Percentiles rank a stretch among this genome's conserved stretches.
Conservation (phyloP, 1,140 invertebrate species). For the Cephus cinctus region DNA sequence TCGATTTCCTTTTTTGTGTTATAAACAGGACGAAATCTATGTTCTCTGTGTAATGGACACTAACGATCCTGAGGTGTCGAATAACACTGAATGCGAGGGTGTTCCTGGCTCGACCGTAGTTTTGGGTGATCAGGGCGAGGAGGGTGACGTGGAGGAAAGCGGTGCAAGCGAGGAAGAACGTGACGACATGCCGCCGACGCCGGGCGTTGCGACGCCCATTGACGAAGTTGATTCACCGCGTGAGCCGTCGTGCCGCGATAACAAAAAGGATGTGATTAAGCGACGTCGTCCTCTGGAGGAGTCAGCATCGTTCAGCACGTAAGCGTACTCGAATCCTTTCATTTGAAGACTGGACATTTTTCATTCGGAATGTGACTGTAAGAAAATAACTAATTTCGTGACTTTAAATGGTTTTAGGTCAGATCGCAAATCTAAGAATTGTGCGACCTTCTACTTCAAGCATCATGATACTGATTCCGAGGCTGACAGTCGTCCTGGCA, state of each 20-base stretch:
- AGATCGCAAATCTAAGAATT: slow-evolving; percentile 75
- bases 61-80: slow-evolving; percentile 29
- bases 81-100: slow-evolving; percentile 11
- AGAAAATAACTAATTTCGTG: too few relatives aligned
- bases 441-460: slow-evolving; percentile 79
- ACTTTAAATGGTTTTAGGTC: slow-evolving; percentile 60
- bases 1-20: too few relatives aligned
- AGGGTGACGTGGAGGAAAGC: slow-evolving; percentile 41
- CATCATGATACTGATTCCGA: slow-evolving; percentile 83
- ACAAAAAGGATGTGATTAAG: slow-evolving; percentile 20
- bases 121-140: slow-evolving; percentile 34
- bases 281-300: slow-evolving; percentile 39
- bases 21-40: slow-evolving; percentile 53
- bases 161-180: slow-evolving; percentile 27
- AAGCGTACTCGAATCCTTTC: too few relatives aligned
- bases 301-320: slow-evolving; percentile 47
- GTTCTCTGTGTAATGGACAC: slow-evolving; percentile 49
- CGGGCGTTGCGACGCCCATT: slow-evolving; percentile 40
- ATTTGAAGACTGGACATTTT: too few relatives aligned
- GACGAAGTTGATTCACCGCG: slow-evolving; percentile 35
- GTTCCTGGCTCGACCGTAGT: slow-evolving; percentile 1
- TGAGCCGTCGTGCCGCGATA: too few relatives aligned
- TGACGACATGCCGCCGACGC: slow-evolving; percentile 47
- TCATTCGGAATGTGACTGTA: not conserved
- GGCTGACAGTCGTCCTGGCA: slow-evolving; percentile 32